phyloP scores from a whole-genome alignment of 2,888 invertebrate species.

The Hyposoter didymator region DNA sequence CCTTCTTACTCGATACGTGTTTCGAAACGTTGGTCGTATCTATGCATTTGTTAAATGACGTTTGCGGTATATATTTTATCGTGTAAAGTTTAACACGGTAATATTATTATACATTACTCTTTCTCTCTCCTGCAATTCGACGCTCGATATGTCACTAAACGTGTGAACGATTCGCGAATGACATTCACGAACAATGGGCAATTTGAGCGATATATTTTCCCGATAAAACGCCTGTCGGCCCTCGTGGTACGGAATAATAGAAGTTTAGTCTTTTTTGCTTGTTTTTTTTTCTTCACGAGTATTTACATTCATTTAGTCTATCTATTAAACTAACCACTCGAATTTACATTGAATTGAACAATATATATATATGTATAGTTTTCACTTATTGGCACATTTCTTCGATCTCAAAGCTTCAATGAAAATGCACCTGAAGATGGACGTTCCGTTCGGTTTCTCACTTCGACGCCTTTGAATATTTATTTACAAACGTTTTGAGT shows the following conservation, averaged over 20 bases:
- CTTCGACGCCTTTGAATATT: constrained; percentile 44
- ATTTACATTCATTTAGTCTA: constrained; percentile 71
- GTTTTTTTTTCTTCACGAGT: constrained; percentile 58
- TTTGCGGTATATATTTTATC: constrained; percentile 63
- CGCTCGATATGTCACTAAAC: constrained; percentile 46
- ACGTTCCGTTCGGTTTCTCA: constrained; percentile 63
- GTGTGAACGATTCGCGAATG: constrained; percentile 47
- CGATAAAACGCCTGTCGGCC: constrained; percentile 43
- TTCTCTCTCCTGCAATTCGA: constrained; percentile 36
- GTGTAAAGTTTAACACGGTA: constrained; percentile 55
- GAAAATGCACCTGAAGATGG: constrained; percentile 70
- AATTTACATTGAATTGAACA: constrained; percentile 68
- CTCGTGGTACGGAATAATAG: constrained; percentile 58
- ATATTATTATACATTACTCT: constrained; percentile 58
- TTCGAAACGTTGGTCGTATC: constrained; percentile 47
- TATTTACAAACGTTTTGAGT: constrained; percentile 77
- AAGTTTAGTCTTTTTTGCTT: constrained; percentile 46
- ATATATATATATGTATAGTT: constrained; percentile 60
- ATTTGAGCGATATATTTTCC: constrained; percentile 52
- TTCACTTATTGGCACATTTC: constrained; percentile 67
- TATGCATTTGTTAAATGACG: constrained; percentile 56
- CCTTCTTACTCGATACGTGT: constrained; percentile 40
- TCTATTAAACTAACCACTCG: constrained; percentile 67
- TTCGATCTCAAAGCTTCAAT: constrained; percentile 63
- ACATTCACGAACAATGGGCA: constrained; percentile 46